Percentiles rank a stretch among this genome's conserved stretches.
phyloP scores from a whole-genome alignment of 2,888 invertebrate species.

The Sisyra nigra region DNA sequence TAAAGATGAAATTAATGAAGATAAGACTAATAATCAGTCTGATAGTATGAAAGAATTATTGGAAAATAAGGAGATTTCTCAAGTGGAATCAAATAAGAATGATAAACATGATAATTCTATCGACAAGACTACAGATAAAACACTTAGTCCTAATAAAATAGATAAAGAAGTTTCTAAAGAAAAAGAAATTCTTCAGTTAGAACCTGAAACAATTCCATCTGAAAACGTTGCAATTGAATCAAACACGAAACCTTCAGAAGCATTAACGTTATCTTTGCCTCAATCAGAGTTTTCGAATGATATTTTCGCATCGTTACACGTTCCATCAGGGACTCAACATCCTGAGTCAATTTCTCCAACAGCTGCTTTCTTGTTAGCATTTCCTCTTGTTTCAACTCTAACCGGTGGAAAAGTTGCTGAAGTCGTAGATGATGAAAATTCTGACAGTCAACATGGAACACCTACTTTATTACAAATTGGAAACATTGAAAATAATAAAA shows the following conservation, averaged over 20 bases:
- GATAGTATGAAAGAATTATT: conserved; percentile 7
- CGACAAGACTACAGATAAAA: conserved; percentile 1
- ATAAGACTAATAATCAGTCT: conserved; percentile 9
- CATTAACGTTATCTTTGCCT: conserved; percentile 18
- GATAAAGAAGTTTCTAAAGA: conserved; percentile 10
- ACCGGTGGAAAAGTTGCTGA: conserved; percentile 35
- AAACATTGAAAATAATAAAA: conserved; percentile 23
- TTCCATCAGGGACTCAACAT: conserved; percentile 33
- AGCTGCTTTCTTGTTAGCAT: conserved; percentile 59
- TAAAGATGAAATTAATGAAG: conserved; percentile 8
- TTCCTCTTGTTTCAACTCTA: conserved; percentile 50
- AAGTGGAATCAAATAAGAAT: neutral
- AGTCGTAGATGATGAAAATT: conserved; percentile 34
- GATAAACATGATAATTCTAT: neutral
- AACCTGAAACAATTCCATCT: neutral
- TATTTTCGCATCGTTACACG: conserved; percentile 40
- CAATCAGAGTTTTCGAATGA: conserved; percentile 39
- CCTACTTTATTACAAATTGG: conserved; percentile 31
- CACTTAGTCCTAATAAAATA: conserved; percentile 9
- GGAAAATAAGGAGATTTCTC: conserved; percentile 2
- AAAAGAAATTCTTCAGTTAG: conserved; percentile 9
- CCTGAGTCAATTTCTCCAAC: conserved; percentile 53
- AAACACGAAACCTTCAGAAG: conserved; percentile 12
- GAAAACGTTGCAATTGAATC: conserved; percentile 7
- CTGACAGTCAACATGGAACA: conserved; percentile 28